Percentiles rank a stretch among this genome's conserved stretches.
phyloP scores from a whole-genome alignment of 2,113 vertebrate species.

The Eupsittula cactorum region DNA sequence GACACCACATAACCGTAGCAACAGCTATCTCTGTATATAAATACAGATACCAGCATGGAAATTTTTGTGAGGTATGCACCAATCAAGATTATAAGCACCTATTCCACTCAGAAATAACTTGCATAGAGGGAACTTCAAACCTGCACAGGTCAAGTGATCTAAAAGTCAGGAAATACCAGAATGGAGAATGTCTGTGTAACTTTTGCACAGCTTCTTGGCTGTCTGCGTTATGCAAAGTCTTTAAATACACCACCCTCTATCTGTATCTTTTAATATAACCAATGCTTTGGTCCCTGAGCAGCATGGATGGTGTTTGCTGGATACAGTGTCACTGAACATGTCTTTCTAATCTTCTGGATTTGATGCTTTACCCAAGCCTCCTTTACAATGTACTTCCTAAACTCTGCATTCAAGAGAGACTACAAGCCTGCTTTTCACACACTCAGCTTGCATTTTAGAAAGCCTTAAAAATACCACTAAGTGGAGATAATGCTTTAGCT shows the following conservation, averaged over 20 bases:
- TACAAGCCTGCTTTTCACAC: neutral
- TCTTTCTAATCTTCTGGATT: neutral
- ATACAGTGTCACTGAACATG: neutral
- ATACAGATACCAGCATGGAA: neutral
- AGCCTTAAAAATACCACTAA: neutral
- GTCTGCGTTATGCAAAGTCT: neutral
- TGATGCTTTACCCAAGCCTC: neutral
- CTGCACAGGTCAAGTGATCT: neutral
- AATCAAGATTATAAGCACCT: neutral
- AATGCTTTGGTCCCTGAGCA: neutral
- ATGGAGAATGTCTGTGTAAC: neutral
- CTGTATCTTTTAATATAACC: neutral
- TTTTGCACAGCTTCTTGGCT: neutral
- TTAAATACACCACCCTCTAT: neutral
- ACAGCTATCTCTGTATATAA: slow-evolving; percentile 27
- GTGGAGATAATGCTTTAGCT: neutral
- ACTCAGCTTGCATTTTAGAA: neutral
- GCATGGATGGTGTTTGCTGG: neutral
- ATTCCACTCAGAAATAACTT: neutral
- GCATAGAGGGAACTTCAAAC: neutral
- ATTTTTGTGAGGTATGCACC: neutral
- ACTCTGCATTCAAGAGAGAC: neutral
- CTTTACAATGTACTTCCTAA: accelerated
- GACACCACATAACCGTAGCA: slow-evolving; percentile 19
- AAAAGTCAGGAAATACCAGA: neutral